Base-by-base conservation (phyloP, 2,113 vertebrate genomes). In the Notothenia rossii region DNA sequence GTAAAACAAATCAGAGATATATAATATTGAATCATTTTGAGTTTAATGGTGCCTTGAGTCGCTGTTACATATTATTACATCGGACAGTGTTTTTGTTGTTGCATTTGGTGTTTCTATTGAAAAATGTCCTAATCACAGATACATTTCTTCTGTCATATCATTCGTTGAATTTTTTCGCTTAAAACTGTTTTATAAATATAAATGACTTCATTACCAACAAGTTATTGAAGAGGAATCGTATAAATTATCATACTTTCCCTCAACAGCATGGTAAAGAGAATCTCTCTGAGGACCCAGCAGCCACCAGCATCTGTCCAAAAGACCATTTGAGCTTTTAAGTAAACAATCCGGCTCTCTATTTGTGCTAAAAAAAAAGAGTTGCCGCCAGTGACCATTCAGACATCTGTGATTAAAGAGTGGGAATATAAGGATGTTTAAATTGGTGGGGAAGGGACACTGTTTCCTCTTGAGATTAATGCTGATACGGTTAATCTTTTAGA, bases 341-440 rank as follows among this genome's bases (percentile, higher is more conserved):
- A 66, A 29, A 61, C 43, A 66, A 40, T 71, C 73, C 61, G 71
- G 4, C n/a, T 65, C 48, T 36, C 61, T 59, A 14, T 46, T 45
- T 65, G 67, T 25, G 45, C 48, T 62, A 22, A 74, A 48, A 22
- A 48, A 22, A 40, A 70, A 50, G 25, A 77, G 48, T 8, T 67
- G 65, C 62, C 51, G 13, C 46, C n/a, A 13, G 62, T 55, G 46
- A 72, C 66, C 40, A 7, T 50, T 50, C 40, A 49, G 55, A 70
- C 67, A 62, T 68, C 40, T 63, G 58, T 81, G 62, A 81, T 82
- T 69, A 76, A 82, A 85, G 25, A 68, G 46, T 20, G 20, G 2
- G 10, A 53, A 36, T 51, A 48, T 59, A 29, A 62, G 43, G 65
- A 48, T 18, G 45, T 12, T 18, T 72, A 53, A 50, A 10, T 86